Percentiles rank a stretch among this genome's conserved stretches.
phyloP scores from a whole-genome alignment of 2,113 vertebrate species.

The Pseudorectes ferrugineus region DNA sequence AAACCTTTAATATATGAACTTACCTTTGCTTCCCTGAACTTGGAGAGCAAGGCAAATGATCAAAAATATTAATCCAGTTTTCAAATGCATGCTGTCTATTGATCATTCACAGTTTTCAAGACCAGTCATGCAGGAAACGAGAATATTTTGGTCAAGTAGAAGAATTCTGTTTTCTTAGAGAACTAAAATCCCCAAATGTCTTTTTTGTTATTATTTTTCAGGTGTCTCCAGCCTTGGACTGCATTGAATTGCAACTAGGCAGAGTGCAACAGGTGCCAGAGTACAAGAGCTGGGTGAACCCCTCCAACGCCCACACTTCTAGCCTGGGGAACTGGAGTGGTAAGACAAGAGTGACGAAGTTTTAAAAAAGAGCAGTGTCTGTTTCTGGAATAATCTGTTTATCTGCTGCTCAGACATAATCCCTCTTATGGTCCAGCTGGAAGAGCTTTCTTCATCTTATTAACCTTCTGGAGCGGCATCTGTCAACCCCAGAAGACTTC shows the following conservation, averaged over 20 bases:
- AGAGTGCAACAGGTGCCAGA: background rate
- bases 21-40: conserved; percentile 80
- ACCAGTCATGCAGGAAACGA: conserved; percentile 18
- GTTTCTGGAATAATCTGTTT: conserved; percentile 91
- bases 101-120: conserved; percentile 52
- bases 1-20: conserved; percentile 36
- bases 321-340: background rate
- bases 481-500: conserved; percentile 70
- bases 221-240: background rate
- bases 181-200: background rate
- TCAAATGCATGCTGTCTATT: conserved; percentile 76
- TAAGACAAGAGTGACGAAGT: conserved; percentile 76
- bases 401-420: conserved; percentile 91
- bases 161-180: background rate
- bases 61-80: conserved; percentile 71
- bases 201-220: background rate
- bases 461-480: conserved; percentile 87
- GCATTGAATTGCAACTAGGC: background rate
- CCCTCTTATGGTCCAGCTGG: conserved; percentile 81
- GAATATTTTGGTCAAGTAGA: background rate
- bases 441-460: conserved; percentile 85
- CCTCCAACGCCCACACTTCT: background rate
- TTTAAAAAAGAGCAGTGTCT: conserved; percentile 68
- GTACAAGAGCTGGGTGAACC: background rate
- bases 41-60: conserved; percentile 73